Base-by-base conservation (phyloP, 2,888 invertebrate genomes). In the Agriopis aurantiaria region DNA sequence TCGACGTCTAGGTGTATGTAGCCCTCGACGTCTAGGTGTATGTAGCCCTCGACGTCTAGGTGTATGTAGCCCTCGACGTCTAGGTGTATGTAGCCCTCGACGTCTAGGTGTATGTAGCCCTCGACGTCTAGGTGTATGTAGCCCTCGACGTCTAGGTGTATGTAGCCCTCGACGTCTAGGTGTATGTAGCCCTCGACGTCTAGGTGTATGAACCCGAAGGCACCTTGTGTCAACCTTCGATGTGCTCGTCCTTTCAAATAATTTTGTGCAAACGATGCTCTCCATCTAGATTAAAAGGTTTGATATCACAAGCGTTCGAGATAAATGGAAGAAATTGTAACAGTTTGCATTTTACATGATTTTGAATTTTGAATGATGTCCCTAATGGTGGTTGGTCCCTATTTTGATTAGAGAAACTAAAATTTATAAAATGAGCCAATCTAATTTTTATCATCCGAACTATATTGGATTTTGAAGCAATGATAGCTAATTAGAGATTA, bases 11-110 rank as follows among this genome's bases (percentile, higher is more conserved):
- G 83, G 80, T 75, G 77, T 58, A 70, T 76, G 82, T n/a, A n/a
- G n/a, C n/a, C n/a, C n/a, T n/a, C n/a, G 73, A 71, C 77, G 85
- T 84, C 85, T 84, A 82, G 83, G 80, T 75, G 77, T 58, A 70
- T 76, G 82, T n/a, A n/a, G n/a, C n/a, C n/a, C n/a, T n/a, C n/a
- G 73, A 71, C 77, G 85, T 84, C 85, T 84, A 82, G 83, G 80
- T 75, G 77, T 58, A 70, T 76, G 82, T n/a, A n/a, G n/a, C n/a
- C n/a, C n/a, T n/a, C n/a, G 73, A 71, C 77, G 85, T 84, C 85
- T 84, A 82, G 83, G 80, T 75, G 77, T 58, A 70, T 76, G 82
- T n/a, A n/a, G n/a, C n/a, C n/a, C n/a, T n/a, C n/a, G 73, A 71
- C 77, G 85, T 84, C 85, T 84, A 82, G 83, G 80, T 75, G 77